Base-by-base conservation (phyloP, 2,797 vertebrate species). In the Microctenopoma lineatum region DNA sequence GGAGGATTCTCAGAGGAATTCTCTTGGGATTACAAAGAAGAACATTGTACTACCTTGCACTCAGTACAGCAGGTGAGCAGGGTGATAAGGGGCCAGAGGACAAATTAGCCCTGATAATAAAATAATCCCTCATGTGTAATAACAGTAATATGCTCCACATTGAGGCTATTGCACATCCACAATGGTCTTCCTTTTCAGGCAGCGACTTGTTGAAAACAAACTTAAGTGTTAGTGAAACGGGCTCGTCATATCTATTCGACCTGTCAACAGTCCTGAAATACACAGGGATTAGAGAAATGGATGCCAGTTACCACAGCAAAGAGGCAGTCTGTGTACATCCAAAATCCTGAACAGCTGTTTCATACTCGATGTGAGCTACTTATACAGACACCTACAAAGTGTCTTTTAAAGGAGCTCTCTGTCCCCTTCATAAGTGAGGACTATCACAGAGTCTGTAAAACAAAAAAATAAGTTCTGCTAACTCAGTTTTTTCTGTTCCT, bases 11-110 rank as follows among this genome's bases (percentile, higher is more conserved):
- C 39, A 44, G 77, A 70, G 77, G 85, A 89, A 89, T 90, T 91
- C 90, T 89, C 84, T 15, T 0, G 61, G 80, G 85, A 87, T 73
- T 57, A 93, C 92, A 94, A 93, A 92, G 89, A 80, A 58, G 52
- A 84, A 87, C 90, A 89, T 90, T 95, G 93, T 94, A 25, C 79
- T 66, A 11, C 50, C 26, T 80, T 70, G 73, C 73, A 73, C 77
- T 77, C 75, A 79, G 75, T 62, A 32, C 79, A 77, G 83, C 92
- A 92, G 92, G 90, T 93, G 89, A 90, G 84, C 5, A 44, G 79
- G 69, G 81, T 50, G 80, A 88, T 81, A 86, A 82, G 72, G n/a
- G 66, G 65, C 70, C 84, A 79, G 75, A 70, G 75, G 75, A 75
- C 69, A 84, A 86, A 86, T 90, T 87, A 86, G 75, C 73, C 78